A percentile compares a stretch with the other conserved stretches of the same genome.
Evolutionary conservation across 2,797 vertebrate genomes (phyloP).

Genomic region (Coregonus ussuriensis): DNA sequence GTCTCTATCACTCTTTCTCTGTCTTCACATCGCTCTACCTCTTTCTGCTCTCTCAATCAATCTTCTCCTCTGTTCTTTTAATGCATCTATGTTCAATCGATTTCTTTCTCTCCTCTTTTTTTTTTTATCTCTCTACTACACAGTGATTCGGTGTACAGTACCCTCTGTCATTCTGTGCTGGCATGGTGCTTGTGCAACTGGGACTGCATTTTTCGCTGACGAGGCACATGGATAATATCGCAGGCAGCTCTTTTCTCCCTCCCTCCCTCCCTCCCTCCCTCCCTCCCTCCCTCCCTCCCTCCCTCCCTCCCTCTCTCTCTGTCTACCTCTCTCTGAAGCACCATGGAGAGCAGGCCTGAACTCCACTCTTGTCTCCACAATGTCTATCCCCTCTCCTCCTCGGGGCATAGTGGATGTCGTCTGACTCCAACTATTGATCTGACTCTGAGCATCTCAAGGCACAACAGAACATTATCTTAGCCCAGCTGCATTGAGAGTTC

Average conservation of each 20-base stretch:
- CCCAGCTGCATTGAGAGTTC: neutral
- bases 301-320: too few relatives aligned
- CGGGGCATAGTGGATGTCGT: conserved; percentile 9
- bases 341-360: conserved; percentile 66
- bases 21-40: conserved; percentile 23
- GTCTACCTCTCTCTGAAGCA: conserved; percentile 58
- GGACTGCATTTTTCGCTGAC: conserved; percentile 95
- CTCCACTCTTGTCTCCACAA: conserved; percentile 46
- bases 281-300: too few relatives aligned
- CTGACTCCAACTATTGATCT: conserved; percentile 6
- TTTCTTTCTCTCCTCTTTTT: conserved; percentile 71
- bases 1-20: conserved; percentile 56
- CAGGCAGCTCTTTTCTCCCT: conserved; percentile 85
- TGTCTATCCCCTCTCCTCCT: conserved; percentile 10
- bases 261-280: too few relatives aligned
- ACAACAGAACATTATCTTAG: neutral
- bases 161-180: conserved; percentile 99
- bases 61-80: conserved; percentile 25
- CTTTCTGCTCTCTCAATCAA: neutral
- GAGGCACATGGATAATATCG: conserved; percentile 97
- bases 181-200: conserved; percentile 99
- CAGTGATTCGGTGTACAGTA: conserved; percentile 99
- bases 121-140: conserved; percentile 94
- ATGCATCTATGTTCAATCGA: neutral
- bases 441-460: neutral